Percentiles rank a stretch among this genome's conserved stretches.
These are phyloP conservation scores for Conus betulinus DNA, from an alignment of 1,140 invertebrate species.

Conservation along the genomic window DNA sequence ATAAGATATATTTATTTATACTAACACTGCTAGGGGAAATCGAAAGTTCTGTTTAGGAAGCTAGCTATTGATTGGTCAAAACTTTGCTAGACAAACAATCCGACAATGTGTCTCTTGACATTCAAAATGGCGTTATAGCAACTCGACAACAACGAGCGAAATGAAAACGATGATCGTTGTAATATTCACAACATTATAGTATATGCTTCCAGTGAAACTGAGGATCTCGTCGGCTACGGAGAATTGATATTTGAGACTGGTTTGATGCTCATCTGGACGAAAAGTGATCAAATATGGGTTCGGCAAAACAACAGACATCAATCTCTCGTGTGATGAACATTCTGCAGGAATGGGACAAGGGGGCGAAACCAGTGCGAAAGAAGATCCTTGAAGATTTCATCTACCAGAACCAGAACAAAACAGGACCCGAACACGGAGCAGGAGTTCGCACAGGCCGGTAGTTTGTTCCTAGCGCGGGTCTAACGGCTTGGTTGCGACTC, in stretches of 20 bases:
- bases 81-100: not conserved
- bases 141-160: conserved; percentile 47
- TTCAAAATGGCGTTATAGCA: conserved; percentile 60
- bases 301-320: conserved; percentile 73
- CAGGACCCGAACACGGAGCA: conserved; percentile 74
- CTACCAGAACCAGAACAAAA: conserved; percentile 73
- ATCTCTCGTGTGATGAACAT: conserved; percentile 71
- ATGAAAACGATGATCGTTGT: not conserved
- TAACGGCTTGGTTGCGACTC: conserved; percentile 74
- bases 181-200: not conserved
- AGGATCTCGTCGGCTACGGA: not conserved
- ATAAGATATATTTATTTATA: no score
- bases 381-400: conserved; percentile 74
- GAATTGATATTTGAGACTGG: not conserved
- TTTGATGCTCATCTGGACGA: not conserved
- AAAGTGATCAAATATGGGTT: conserved; percentile 63
- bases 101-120: not conserved
- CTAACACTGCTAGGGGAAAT: no score
- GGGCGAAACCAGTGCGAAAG: conserved; percentile 65
- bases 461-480: conserved; percentile 74
- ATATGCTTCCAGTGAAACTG: no score
- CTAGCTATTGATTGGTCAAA: conserved; percentile 3
- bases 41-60: not conserved
- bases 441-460: conserved; percentile 75
- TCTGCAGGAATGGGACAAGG: conserved; percentile 75